phyloP scores from a whole-genome alignment of 2,888 invertebrate species.

The Apamea anceps region DNA sequence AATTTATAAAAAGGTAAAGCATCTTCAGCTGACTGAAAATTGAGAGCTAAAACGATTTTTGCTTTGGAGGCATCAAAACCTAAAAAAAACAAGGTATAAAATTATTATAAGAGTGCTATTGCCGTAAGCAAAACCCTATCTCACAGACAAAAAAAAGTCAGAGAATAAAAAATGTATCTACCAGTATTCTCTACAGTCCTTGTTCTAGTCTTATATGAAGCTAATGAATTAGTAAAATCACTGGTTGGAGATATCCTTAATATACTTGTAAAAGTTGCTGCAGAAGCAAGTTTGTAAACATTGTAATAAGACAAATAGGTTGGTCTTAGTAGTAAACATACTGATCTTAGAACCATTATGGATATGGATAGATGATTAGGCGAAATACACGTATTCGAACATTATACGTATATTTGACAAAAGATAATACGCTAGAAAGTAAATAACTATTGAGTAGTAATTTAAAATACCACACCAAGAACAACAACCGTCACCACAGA shows the following conservation, averaged over 20 bases:
- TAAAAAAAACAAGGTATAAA: slow-evolving; percentile 62
- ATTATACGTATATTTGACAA: neutral
- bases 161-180: slow-evolving; percentile 20
- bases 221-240: slow-evolving; percentile 12
- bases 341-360: slow-evolving; percentile 54
- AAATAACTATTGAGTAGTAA: neutral
- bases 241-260: slow-evolving; percentile 3
- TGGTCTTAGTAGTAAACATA: slow-evolving; percentile 32
- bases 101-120: neutral
- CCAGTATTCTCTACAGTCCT: slow-evolving; percentile 36
- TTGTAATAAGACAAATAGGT: slow-evolving; percentile 9
- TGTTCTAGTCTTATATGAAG: slow-evolving; percentile 34
- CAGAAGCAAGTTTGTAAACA: slow-evolving; percentile 15
- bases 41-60: slow-evolving; percentile 80
- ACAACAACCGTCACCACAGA: neutral
- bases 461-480: neutral
- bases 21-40: slow-evolving; percentile 86
- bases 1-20: slow-evolving; percentile 88
- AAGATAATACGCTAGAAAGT: neutral
- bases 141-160: neutral
- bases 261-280: slow-evolving; percentile 8
- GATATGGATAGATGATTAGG: neutral
- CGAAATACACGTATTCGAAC: neutral
- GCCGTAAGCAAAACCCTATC: neutral
- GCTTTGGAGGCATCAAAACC: slow-evolving; percentile 77